These are phyloP conservation scores for Mayetiola destructor DNA, from an alignment of 2,888 invertebrate genomes.

Conservation along the genomic window DNA sequence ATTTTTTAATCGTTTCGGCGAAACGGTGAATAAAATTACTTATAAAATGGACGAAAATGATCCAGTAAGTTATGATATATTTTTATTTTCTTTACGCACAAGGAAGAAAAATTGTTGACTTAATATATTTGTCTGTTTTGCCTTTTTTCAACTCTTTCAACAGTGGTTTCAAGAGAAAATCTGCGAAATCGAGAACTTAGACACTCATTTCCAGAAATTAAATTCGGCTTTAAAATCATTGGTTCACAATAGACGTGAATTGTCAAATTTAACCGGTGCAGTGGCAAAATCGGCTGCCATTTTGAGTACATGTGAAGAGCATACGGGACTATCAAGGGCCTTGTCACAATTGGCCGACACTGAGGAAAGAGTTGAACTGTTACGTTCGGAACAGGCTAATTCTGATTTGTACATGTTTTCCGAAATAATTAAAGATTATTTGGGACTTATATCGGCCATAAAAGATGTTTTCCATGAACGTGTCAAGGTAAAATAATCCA, in stretches of 20 bases:
- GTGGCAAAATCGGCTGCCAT: constrained; percentile 81
- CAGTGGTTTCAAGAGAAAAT: constrained; percentile 96
- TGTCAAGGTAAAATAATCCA: constrained; percentile 57
- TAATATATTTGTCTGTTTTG: background rate
- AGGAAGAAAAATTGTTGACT: no score
- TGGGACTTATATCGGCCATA: constrained; percentile 79
- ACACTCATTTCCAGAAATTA: constrained; percentile 73
- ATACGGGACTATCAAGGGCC: constrained; percentile 77
- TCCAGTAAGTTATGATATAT: constrained; percentile 49
- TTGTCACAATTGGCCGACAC: constrained; percentile 81
- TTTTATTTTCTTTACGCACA: background rate
- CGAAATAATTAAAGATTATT: constrained; percentile 91
- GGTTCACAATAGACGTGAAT: constrained; percentile 71
- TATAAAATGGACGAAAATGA: constrained; percentile 99
- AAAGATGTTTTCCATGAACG: constrained; percentile 65
- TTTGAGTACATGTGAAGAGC: constrained; percentile 85
- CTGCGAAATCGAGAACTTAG: constrained; percentile 78
- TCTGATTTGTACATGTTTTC: constrained; percentile 86
- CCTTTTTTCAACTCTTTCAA: background rate
- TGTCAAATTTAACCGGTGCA: constrained; percentile 61
- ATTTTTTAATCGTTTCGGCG: constrained; percentile 89
- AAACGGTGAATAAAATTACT: constrained; percentile 95
- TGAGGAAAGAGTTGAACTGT: constrained; percentile 64
- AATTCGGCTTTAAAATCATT: constrained; percentile 77
- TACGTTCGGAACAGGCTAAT: constrained; percentile 85